Percentiles rank a stretch among this genome's conserved stretches.
Evolutionary conservation across 2,888 invertebrate genomes (phyloP).

Genomic region (Orthonevra nobilis): DNA sequence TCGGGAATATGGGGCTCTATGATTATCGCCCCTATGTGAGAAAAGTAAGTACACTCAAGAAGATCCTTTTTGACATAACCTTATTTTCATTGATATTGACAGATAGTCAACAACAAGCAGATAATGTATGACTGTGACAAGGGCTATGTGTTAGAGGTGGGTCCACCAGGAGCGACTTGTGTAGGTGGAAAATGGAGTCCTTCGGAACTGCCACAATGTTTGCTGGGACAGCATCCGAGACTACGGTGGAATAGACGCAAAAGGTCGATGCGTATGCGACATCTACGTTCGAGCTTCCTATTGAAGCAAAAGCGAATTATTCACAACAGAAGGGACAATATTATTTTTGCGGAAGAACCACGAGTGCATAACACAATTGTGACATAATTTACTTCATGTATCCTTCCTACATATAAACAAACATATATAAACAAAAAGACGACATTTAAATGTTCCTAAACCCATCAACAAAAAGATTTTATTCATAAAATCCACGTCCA

Average conservation of each 20-base stretch:
- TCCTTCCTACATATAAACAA: neutral
- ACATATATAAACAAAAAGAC: neutral
- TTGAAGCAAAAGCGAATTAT: slow-evolving; percentile 74
- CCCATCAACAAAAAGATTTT: too few relatives aligned
- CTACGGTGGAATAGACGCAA: slow-evolving; percentile 89
- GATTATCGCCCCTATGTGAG: slow-evolving; percentile 96
- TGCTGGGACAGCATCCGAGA: slow-evolving; percentile 92
- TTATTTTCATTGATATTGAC: slow-evolving; percentile 60
- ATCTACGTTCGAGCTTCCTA: slow-evolving; percentile 76
- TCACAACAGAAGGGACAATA: neutral
- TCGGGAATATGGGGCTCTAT: slow-evolving; percentile 97
- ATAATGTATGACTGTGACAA: slow-evolving; percentile 98
- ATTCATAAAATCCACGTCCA: too few relatives aligned
- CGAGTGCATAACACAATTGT: too few relatives aligned
- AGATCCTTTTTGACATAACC: too few relatives aligned
- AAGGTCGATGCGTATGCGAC: slow-evolving; percentile 79
- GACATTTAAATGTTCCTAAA: slow-evolving; percentile 33
- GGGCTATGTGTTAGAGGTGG: slow-evolving; percentile 92
- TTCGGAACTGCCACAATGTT: slow-evolving; percentile 90
- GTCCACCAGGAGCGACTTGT: slow-evolving; percentile 96
- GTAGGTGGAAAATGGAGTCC: slow-evolving; percentile 97
- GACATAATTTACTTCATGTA: neutral
- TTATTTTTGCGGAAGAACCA: neutral
- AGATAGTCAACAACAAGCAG: slow-evolving; percentile 93
- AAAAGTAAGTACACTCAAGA: slow-evolving; percentile 82